Percentiles rank a stretch among this genome's conserved stretches.
phyloP scores from a whole-genome alignment of 92 coral and sea anemone species.

The Epizoanthus ramosus region DNA sequence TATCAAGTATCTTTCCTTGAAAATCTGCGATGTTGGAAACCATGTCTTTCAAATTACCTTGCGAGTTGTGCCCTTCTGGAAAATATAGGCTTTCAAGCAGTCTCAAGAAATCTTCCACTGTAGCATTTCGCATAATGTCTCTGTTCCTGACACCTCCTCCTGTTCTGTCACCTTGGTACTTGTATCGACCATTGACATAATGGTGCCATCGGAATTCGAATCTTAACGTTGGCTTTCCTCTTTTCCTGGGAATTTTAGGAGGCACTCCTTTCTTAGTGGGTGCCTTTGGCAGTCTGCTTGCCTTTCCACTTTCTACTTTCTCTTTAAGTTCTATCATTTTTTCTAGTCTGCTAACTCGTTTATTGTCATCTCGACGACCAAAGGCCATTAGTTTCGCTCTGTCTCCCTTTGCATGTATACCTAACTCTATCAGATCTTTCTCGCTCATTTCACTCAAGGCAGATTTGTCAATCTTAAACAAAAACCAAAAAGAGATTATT shows the following conservation, averaged over 20 bases:
- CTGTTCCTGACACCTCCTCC: too few relatives aligned
- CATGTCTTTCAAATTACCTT: too few relatives aligned
- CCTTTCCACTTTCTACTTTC: slow-evolving; percentile 28
- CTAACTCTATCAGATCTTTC: slow-evolving; percentile 9
- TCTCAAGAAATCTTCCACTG: too few relatives aligned
- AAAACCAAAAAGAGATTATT: too few relatives aligned
- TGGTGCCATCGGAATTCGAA: slow-evolving; percentile 42
- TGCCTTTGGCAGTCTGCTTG: background rate
- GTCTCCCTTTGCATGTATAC: slow-evolving; percentile 50
- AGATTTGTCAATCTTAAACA: too few relatives aligned
- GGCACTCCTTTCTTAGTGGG: background rate
- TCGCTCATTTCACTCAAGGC: too few relatives aligned
- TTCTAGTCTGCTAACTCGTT: background rate
- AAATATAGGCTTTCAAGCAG: too few relatives aligned
- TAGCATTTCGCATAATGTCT: too few relatives aligned
- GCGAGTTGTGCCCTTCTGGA: too few relatives aligned
- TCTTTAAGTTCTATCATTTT: slow-evolving; percentile 28
- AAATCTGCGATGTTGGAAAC: too few relatives aligned
- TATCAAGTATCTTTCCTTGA: too few relatives aligned
- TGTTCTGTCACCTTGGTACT: too few relatives aligned
- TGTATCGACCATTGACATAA: background rate
- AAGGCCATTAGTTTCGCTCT: slow-evolving; percentile 46
- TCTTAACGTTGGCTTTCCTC: background rate
- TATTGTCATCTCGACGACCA: slow-evolving; percentile 14
- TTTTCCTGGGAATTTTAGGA: background rate